Evolutionary conservation across 2,797 vertebrate species (phyloP), one percentile per base, ranked within the genome.

Genomic region (Cynodonichthys magdalenae): DNA sequence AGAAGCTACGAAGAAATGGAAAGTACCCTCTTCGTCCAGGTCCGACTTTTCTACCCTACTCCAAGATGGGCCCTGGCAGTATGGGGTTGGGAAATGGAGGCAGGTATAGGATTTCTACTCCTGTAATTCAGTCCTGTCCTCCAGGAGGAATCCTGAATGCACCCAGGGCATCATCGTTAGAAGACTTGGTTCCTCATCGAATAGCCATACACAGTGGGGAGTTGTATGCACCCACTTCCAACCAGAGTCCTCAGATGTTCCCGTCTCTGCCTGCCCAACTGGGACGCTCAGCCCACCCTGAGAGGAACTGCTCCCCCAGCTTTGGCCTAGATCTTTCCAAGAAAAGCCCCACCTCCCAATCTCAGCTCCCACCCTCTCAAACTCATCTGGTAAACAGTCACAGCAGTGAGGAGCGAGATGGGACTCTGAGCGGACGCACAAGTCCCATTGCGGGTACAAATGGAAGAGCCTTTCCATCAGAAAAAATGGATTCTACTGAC

Each of bases 291-390:
- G 89, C 91, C 0, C 92, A 92, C 1, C 64, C 94, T 0, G 95
- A 97, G 64, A 95, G 95, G 64, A 96, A 94, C 87, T 96, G 96
- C 92, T 96, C 97, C 7, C 96, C 96, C 0, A 94, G 95, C 83
- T 97, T 94, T 5, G 97, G 97, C 89, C 94, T 99, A 34, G 97
- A 99, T 87, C 94, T 99, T 66, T 96, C 97, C 79, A 99, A 99
- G 89, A 98, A 98, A 90, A 98, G 97, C 84, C 97, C 96, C 74
- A 85, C 86, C 64, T 87, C 95, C 63, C 92, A 95, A 74, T 93
- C 93, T 0, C 84, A 94, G 87, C 91, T 85, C 89, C 90, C 82
- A 59, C 86, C 92, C 77, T 85, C 85, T 51, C 91, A 91, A 60
- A 85, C 81, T 88, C 81, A 86, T 90, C 83, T 92, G 92, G 82